These are phyloP conservation scores for Sphaeramia orbicularis DNA, from an alignment of 2,797 vertebrate genomes.

Conservation along the genomic window DNA sequence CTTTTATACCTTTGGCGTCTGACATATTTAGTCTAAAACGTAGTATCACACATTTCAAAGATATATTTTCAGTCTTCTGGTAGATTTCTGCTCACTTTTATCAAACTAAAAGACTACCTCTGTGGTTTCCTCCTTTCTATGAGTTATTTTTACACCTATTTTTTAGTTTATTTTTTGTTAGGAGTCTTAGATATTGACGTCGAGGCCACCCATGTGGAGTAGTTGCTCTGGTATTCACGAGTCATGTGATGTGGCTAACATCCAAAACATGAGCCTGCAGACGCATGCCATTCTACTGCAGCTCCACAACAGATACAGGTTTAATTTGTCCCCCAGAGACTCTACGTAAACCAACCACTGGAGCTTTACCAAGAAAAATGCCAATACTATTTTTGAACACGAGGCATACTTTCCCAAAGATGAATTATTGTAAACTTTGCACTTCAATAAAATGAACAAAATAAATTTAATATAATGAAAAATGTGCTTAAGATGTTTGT, in stretches of 20 bases:
- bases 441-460: conserved; percentile 37
- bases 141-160: neutral
- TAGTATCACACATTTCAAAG: conserved; percentile 12
- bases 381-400: conserved; percentile 16
- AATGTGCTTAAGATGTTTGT: neutral
- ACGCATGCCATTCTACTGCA: conserved; percentile 40
- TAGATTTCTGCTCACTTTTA: neutral
- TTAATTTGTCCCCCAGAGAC: conserved; percentile 29
- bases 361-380: conserved; percentile 15
- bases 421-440: conserved; percentile 9
- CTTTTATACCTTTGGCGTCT: neutral
- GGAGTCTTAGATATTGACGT: neutral
- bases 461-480: conserved; percentile 28
- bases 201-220: conserved; percentile 8
- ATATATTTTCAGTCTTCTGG: neutral
- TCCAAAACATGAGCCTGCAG: conserved; percentile 26
- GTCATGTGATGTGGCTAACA: conserved; percentile 17
- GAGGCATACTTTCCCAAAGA: conserved; percentile 8
- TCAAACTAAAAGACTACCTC: conserved; percentile 38
- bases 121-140: neutral
- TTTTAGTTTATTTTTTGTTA: no score
- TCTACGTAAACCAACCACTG: conserved; percentile 11
- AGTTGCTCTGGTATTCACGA: conserved; percentile 25
- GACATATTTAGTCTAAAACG: neutral
- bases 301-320: no score